These are phyloP conservation scores for Tarsius wallacei DNA, from an alignment of 2,797 vertebrate species.

Conservation along the genomic window DNA sequence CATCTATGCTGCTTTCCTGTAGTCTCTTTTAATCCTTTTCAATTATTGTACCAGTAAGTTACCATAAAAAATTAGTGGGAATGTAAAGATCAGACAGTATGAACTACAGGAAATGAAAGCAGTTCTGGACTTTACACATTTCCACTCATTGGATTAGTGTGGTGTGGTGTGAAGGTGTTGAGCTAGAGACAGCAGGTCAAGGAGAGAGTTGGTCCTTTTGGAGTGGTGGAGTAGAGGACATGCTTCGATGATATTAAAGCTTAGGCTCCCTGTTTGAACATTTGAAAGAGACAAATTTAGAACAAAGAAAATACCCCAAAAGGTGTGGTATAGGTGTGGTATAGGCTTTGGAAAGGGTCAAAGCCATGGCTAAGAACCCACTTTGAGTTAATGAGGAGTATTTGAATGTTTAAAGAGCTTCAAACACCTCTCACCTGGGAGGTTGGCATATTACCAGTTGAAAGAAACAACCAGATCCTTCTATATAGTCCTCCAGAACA, in stretches of 20 bases:
- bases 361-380: background rate
- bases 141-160: constrained; percentile 2
- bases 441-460: background rate
- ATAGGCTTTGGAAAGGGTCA: background rate
- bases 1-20: background rate
- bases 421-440: constrained; percentile 6
- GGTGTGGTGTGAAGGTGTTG: background rate
- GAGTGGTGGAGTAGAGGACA: background rate
- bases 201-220: background rate
- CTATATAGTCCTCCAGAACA: background rate
- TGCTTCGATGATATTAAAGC: background rate
- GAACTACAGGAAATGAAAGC: constrained; percentile 34
- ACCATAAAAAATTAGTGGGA: background rate
- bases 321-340: background rate
- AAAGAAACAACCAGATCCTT: constrained; percentile 42
- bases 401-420: constrained; percentile 52
- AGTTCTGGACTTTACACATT: constrained; percentile 13
- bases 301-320: constrained; percentile 54
- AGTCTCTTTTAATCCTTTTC: background rate
- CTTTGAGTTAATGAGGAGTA: constrained; percentile 22
- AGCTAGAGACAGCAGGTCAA: background rate
- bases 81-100: background rate
- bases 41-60: constrained; percentile 15
- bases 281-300: constrained; percentile 31
- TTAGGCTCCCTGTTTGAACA: constrained; percentile 19